Evolutionary conservation across 1,140 invertebrate species (phyloP), one percentile per base, ranked within the genome.

Genomic region (Lordiphosa collinella): DNA sequence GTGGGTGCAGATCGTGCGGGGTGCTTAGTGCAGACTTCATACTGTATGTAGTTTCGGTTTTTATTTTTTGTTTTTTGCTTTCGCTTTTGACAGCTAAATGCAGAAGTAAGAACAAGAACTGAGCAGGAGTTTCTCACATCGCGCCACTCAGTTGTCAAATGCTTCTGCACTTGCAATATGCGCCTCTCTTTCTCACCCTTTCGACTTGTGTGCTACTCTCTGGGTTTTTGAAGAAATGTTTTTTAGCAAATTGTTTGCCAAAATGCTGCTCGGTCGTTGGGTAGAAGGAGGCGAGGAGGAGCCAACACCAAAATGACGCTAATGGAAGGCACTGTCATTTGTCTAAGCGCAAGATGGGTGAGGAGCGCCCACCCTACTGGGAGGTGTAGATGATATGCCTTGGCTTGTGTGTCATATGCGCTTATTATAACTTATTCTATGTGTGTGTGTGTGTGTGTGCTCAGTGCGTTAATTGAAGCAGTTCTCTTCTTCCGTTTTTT

Each of bases 181-280:
- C 40, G 36, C 56, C 34, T 38, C 16, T 12, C n/a, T 10, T 25
- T 5, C 65, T 68, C 37, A 49, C 46, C 46, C 32, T 49, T 37
- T 22, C 18, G 18, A 22, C 18, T 22, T 38, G n/a, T 35, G 25
- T 16, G 16, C 13, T 50, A 22, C 18, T 50, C 2, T 37, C 12
- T 4, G 8, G 54, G 71, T 72, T 82, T 76, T 82, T 66, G 68
- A 74, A 60, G 82, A 76, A 84, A 82, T 74, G 55, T 82, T 82
- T 76, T 80, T 76, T 68, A 76, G 71, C 76, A 82, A 82, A 84
- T 84, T 84, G 76, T 76, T 82, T 67, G 76, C 78, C 71, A 76
- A 82, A 82, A 84, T 61, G 66, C 76, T 57, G 52, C 58, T 48
- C 57, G 67, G 64, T 65, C 68, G 61, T 55, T 40, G 56, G 65